Evolutionary conservation across 2,113 vertebrate species (phyloP).

Genomic region (Phrynosoma blainvillii): DNA sequence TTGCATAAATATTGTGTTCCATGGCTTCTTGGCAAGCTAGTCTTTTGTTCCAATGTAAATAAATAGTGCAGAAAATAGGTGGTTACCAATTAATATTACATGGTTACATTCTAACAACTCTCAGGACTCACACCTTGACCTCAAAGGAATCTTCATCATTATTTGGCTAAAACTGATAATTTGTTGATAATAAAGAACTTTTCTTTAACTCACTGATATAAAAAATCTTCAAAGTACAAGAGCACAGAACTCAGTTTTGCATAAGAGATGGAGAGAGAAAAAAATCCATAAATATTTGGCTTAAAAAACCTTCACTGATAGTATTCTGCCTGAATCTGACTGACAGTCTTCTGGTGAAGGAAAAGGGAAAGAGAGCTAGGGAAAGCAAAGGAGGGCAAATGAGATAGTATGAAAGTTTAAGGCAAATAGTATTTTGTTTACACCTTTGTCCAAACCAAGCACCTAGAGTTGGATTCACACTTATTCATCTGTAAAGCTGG

Average conservation of each 20-base stretch:
- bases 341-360: not conserved
- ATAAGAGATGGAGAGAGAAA: not conserved
- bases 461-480: not conserved
- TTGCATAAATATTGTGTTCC: not conserved
- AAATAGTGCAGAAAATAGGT: not conserved
- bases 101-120: not conserved
- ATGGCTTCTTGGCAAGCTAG: not conserved
- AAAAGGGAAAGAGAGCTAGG: not conserved
- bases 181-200: constrained; percentile 3
- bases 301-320: not conserved
- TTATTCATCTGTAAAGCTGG: not conserved
- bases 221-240: constrained; percentile 1
- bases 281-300: not conserved
- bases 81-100: not conserved
- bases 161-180: constrained; percentile 6
- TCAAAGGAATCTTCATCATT: not conserved
- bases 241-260: not conserved
- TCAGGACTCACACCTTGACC: not conserved
- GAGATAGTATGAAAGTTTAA: not conserved
- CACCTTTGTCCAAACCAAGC: not conserved
- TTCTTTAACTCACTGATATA: not conserved
- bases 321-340: not conserved
- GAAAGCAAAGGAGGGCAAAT: no score
- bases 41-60: constrained; percentile 4
- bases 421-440: not conserved